Evolutionary conservation across 2,888 invertebrate species (phyloP).

Genomic region (Protophormia terraenovae): DNA sequence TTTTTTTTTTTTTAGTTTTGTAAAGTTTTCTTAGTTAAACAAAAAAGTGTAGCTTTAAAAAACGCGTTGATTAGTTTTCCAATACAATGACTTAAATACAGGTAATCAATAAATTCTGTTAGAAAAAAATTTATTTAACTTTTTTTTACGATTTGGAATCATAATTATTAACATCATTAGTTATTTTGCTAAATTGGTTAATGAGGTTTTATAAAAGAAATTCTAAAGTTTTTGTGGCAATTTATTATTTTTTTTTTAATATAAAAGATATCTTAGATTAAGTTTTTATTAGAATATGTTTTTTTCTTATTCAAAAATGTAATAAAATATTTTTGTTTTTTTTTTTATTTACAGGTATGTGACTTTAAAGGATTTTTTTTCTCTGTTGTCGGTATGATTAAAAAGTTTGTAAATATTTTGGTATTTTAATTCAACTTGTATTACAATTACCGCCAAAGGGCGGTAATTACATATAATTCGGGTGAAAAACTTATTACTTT

Average conservation of each 20-base stretch:
- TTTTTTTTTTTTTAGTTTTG: not conserved
- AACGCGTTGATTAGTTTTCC: slow-evolving; percentile 49
- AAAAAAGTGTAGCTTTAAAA: slow-evolving; percentile 16
- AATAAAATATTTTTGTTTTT: no score
- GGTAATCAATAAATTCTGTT: not conserved
- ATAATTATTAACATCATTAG: not conserved
- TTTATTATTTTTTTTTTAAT: no score
- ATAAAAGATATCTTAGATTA: no score
- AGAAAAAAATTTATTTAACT: not conserved
- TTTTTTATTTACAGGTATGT: slow-evolving; percentile 13
- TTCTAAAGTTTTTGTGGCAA: not conserved
- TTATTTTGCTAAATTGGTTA: not conserved
- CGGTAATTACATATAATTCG: no score
- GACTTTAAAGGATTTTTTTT: not conserved
- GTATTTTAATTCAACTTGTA: no score
- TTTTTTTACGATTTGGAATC: not conserved
- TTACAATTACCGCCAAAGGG: no score
- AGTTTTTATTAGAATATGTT: not conserved
- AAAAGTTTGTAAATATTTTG: no score
- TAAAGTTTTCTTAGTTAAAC: not conserved
- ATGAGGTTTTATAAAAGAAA: not conserved
- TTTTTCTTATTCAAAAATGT: no score
- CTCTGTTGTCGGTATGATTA: no score
- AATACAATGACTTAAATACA: slow-evolving; percentile 8
- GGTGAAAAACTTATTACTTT: no score